Evolutionary conservation across 2,113 vertebrate genomes (phyloP), one percentile per base, ranked within the genome.

Genomic region (Grammomys surdaster): DNA sequence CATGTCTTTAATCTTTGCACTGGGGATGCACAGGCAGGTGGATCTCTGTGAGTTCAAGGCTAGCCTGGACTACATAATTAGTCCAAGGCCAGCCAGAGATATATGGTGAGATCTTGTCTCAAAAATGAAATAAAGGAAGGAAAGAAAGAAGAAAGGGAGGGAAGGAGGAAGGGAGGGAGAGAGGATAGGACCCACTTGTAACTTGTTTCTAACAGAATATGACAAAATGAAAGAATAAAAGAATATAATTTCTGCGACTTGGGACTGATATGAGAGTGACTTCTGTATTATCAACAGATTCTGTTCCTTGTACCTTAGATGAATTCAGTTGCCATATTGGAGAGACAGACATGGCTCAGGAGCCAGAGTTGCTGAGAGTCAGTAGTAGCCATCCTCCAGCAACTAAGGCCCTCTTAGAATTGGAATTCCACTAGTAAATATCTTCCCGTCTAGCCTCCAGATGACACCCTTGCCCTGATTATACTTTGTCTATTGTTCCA

Each of bases 181-280:
- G n/a, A 4, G 0, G 5, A 63, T 63, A 65, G 60, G 40, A n/a
- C 24, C 13, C 3, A 17, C 4, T 33, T 67, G 54, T 56, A 78
- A 69, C 82, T 90, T 65, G 60, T 82, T 92, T 82, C 73, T 58
- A 54, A 43, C 56, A 95, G 60, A 88, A n/a, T 51, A 76, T 7
- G 2, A 12, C 46, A 78, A 84, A 26, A 58, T 63, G 5, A 65
- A 26, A 7, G 7, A 22, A 36, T 73, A 11, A 65, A 26, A 7
- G 7, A 22, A 36, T 73, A 11, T 65, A n/a, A 48, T 3, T 31
- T 5, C n/a, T 82, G 6, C 65, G 40, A 54, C 58, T 85, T 33
- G 70, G 82, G 33, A 46, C 19, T 69, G 28, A 14, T 72, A 26
- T 69, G 11, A 36, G 1, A 91, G 73, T 72, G 56, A 86, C 19